Conservation (phyloP, 2,888 invertebrate species). For the Odontothrips loti region DNA sequence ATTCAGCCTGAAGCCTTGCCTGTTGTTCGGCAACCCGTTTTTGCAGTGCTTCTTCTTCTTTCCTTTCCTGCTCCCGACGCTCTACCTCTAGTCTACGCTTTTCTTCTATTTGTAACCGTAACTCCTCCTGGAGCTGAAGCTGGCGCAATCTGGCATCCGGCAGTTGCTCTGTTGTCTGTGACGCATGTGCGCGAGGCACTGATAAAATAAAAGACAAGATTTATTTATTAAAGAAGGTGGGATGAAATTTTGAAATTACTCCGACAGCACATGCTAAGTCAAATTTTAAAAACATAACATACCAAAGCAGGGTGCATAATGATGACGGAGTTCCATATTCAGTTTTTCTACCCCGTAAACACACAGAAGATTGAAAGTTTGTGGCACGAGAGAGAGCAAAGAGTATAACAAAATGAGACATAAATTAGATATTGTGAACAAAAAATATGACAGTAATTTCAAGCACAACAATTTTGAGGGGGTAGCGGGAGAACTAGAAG, state of each 20-base stretch:
- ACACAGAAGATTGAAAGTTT: background rate
- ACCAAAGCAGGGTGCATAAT: constrained; percentile 13
- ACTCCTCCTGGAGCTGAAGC: constrained; percentile 31
- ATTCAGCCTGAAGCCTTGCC: constrained; percentile 34
- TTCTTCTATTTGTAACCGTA: constrained; percentile 35
- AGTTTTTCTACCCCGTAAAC: background rate
- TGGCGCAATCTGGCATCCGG: background rate
- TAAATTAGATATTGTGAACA: too few species aligned
- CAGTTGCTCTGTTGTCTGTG: background rate
- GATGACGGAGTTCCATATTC: constrained; percentile 9
- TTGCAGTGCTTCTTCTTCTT: constrained; percentile 34
- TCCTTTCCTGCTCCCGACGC: constrained; percentile 31
- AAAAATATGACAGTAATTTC: too few species aligned
- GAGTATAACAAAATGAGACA: background rate
- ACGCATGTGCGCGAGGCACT: background rate
- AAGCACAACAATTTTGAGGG: too few species aligned
- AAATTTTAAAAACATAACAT: background rate
- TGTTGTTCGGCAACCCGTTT: constrained; percentile 33
- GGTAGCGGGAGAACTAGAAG: too few species aligned
- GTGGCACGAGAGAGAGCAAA: background rate
- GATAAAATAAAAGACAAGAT: background rate
- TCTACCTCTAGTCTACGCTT: constrained; percentile 33
- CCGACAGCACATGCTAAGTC: too few species aligned
- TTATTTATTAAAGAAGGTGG: too few species aligned
- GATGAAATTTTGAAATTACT: too few species aligned